Evolutionary conservation across 2,888 invertebrate genomes (phyloP), one percentile per base, ranked within the genome.

Genomic region (Drosophila imparisetae): DNA sequence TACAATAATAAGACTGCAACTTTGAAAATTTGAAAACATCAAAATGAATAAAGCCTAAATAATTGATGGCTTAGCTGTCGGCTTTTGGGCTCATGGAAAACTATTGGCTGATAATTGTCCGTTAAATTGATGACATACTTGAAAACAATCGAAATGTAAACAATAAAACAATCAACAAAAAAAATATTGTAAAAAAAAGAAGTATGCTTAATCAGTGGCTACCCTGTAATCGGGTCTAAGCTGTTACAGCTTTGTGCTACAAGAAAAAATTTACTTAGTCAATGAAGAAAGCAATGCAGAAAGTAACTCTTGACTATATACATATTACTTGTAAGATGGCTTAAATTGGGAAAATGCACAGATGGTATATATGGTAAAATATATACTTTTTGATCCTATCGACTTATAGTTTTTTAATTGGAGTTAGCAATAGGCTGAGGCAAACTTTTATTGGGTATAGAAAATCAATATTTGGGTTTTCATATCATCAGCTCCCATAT

Each of bases 11-110:
- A 30, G 55, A 45, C 30, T 50, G 45, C 34, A 21, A 13, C 72
- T 48, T 32, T 13, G 36, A 54, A 62, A 72, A 71, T 61, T 62
- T 50, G 66, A 68, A 48, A 73, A 40, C 49, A 66, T 60, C 38
- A 59, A 65, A 68, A 60, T 18, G 34, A 40, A 49, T 36, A 69
- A 57, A 49, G 53, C 48, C 69, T 32, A 68, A 49, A 58, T 73
- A 73, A 73, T 73, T 73, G 60, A 36, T 49, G 58, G 53, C 38
- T 73, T 38, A 62, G 70, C 42, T 55, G 10, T 30, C 11, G 32
- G 40, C 32, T 55, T 61, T 30, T 75, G 66, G 42, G 79, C 75
- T 78, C 71, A 78, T 59, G 71, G 62, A 58, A 66, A 75, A 49
- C 40, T 32, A 50, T 75, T 55, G 48, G n/a, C 24, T 55, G 40